These are phyloP conservation scores for Zoanthus sociatus DNA, from an alignment of 92 coral and sea anemone species.

Conservation along the genomic window DNA sequence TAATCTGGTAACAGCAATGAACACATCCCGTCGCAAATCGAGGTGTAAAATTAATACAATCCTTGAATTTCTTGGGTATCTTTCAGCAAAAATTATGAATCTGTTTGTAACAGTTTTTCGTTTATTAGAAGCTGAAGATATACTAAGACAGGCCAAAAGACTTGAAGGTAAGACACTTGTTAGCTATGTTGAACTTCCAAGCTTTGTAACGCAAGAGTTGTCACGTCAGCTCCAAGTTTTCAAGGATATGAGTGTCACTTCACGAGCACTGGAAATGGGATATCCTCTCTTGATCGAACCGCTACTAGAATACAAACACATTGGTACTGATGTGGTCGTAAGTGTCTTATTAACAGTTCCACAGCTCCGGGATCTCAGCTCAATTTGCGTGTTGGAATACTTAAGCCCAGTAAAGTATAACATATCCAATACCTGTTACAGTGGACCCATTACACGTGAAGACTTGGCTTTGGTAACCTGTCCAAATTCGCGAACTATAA, in stretches of 20 bases:
- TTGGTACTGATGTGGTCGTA: not conserved
- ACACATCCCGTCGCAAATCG: not conserved
- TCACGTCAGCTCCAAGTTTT: not conserved
- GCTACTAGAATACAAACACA: constrained; percentile 36
- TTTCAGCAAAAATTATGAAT: constrained; percentile 1
- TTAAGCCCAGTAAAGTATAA: constrained; percentile 16
- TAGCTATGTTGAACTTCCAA: not conserved
- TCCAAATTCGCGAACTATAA: constrained; percentile 37
- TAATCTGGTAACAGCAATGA: not conserved
- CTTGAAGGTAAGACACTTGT: constrained; percentile 23
- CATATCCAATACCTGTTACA: constrained; percentile 20
- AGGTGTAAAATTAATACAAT: constrained; percentile 16
- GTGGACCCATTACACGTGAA: constrained; percentile 18
- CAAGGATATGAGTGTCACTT: not conserved
- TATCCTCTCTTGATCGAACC: constrained; percentile 15
- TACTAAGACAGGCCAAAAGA: constrained; percentile 9
- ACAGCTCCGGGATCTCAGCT: not conserved
- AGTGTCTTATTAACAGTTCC: not conserved
- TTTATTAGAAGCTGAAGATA: constrained; percentile 20
- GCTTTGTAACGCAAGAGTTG: constrained; percentile 8
- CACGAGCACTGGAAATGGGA: not conserved
- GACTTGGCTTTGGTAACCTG: constrained; percentile 24
- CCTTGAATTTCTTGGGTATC: constrained; percentile 17
- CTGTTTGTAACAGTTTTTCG: constrained; percentile 4
- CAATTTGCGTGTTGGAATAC: constrained; percentile 2